Base-by-base conservation (phyloP, 2,888 invertebrate species). In the Oscheius sp. region DNA sequence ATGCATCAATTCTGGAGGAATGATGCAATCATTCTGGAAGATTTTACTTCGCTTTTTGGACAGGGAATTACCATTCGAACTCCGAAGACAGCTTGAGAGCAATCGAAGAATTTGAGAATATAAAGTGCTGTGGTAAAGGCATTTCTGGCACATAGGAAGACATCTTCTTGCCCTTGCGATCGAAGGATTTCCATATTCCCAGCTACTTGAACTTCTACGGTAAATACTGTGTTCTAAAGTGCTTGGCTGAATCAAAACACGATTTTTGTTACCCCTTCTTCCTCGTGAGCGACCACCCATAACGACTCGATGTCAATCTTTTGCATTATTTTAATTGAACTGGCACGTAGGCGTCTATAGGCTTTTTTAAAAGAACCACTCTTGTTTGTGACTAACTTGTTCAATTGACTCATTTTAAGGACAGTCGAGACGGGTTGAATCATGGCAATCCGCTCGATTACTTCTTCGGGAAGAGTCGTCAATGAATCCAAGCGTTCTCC, bases 51-150 rank as follows among this genome's bases (percentile, higher is more conserved):
- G n/a, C 31, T 2, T 15, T 27, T 12, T 48, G 4, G 5, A 17
- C 20, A 48, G 15, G 12, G 8, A 48, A 23, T 17, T 25, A 61
- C 61, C 61, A 61, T 15, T 45, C 27, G 20, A 1, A 61, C 61
- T 8, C 61, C 61, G 45, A 61, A 61, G 15, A 61, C 45, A 61
- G 45, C 27, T 29, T 61, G 42, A 8, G 61, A 39, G 29, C 61
- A 61, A 17, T 61, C 20, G 29, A 45, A 61, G 20, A n/a, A 61
- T 20, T 45, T 25, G 5, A 61, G 45, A 10, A 61, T 61, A 27
- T 45, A 45, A 20, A 61, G 42, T 8, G 61, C 61, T 1, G 61
- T 61, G 3, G 45, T 61, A 17, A 61, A 61, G 29, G 61, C 61
- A 27, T 61, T 61, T 15, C 31, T 1, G 4, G 61, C 61, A 10